Percentiles rank a stretch among this genome's conserved stretches.
phyloP scores from a whole-genome alignment of 2,113 vertebrate species.

The Callipepla squamata region DNA sequence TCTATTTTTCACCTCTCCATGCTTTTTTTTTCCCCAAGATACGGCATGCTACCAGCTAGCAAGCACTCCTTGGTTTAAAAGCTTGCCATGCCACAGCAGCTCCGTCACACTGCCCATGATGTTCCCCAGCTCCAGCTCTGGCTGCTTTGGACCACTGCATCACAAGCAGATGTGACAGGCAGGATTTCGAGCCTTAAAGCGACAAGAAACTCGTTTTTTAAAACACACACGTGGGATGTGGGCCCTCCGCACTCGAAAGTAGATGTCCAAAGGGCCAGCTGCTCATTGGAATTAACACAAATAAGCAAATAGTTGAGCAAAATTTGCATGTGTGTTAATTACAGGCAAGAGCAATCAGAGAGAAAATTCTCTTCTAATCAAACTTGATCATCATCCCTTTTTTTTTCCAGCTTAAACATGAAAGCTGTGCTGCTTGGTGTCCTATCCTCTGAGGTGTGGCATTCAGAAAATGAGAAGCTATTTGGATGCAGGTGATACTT shows the following conservation, averaged over 20 bases:
- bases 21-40: not conserved
- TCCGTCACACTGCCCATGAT: not conserved
- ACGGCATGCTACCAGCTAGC: not conserved
- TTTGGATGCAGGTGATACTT: not conserved
- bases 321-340: not conserved
- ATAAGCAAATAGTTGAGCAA: not conserved
- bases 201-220: not conserved
- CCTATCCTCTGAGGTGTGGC: not conserved
- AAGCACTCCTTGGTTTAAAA: not conserved
- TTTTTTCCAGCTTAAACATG: not conserved
- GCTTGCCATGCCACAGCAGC: not conserved
- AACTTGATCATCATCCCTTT: not conserved
- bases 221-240: not conserved
- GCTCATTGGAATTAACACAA: not conserved
- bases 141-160: not conserved
- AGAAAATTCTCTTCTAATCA: accelerated
- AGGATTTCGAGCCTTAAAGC: not conserved
- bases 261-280: not conserved
- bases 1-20: not conserved
- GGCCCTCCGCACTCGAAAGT: not conserved
- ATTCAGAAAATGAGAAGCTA: not conserved
- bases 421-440: not conserved
- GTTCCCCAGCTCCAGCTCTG: not conserved
- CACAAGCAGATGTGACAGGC: not conserved
- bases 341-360: not conserved